A percentile compares a stretch with the other conserved stretches of the same genome.
Evolutionary conservation across 2,888 invertebrate genomes (phyloP).

Genomic region (Junonia oenone): DNA sequence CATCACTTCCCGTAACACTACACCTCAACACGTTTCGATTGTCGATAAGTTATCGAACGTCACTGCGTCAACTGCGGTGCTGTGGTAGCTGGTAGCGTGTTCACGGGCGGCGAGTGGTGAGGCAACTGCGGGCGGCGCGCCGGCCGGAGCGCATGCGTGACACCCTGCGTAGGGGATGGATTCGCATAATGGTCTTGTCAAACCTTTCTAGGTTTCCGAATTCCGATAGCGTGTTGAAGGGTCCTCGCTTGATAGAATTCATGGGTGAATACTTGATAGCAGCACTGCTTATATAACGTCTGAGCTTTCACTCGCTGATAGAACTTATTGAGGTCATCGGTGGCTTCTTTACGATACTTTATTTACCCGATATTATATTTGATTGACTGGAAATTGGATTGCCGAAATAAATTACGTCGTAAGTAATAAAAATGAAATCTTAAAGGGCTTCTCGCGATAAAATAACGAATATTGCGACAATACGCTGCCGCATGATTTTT

Average conservation of each 20-base stretch:
- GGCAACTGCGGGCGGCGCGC: constrained; percentile 60
- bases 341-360: constrained; percentile 2
- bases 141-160: constrained; percentile 54
- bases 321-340: constrained; percentile 18
- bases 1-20: constrained; percentile 24
- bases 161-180: constrained; percentile 45
- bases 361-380: not conserved
- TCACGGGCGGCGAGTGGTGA: constrained; percentile 39
- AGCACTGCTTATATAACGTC: constrained; percentile 11
- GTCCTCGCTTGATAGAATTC: constrained; percentile 25
- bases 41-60: constrained; percentile 38
- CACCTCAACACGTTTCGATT: constrained; percentile 23
- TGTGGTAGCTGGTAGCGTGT: constrained; percentile 27
- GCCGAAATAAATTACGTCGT: not conserved
- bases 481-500: not conserved
- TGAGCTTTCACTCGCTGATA: constrained; percentile 4
- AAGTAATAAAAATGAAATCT: not conserved
- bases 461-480: not conserved
- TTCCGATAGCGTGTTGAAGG: constrained; percentile 40
- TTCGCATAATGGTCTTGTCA: constrained; percentile 46
- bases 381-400: constrained; percentile 7
- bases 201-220: constrained; percentile 46
- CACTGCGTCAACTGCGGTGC: constrained; percentile 49
- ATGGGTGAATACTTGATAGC: constrained; percentile 23
- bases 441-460: not conserved